Evolutionary conservation across 92 coral and sea anemone genomes (phyloP).

Genomic region (Galaxea fascicularis): DNA sequence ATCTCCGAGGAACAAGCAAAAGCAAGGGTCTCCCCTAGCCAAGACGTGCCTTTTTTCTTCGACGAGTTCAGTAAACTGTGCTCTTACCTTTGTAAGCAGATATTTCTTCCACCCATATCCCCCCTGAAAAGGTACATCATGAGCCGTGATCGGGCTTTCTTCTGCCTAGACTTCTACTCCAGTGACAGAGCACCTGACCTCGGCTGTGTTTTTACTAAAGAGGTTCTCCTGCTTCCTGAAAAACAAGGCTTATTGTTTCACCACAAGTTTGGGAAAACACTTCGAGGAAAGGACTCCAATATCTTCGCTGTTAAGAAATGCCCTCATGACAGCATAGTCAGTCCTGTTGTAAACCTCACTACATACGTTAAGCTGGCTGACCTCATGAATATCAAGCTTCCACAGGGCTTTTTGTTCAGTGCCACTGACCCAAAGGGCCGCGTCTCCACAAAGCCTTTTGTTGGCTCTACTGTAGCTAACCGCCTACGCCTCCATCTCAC

Average conservation of each 20-base stretch:
- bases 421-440: slow-evolving; percentile 32
- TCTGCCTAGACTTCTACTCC: slow-evolving; percentile 44
- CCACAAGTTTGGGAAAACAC: slow-evolving; percentile 54
- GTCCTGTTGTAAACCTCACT: slow-evolving; percentile 43
- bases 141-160: slow-evolving; percentile 38
- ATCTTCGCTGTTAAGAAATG: slow-evolving; percentile 21
- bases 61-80: slow-evolving; percentile 31
- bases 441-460: slow-evolving; percentile 33
- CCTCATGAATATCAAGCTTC: slow-evolving; percentile 15
- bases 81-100: slow-evolving; percentile 4
- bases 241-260: slow-evolving; percentile 42
- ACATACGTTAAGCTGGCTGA: slow-evolving; percentile 20
- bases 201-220: slow-evolving; percentile 30
- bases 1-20: slow-evolving; percentile 47
- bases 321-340: slow-evolving; percentile 4
- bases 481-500: slow-evolving; percentile 27
- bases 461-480: slow-evolving; percentile 39
- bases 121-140: slow-evolving; percentile 16
- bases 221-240: slow-evolving; percentile 40
- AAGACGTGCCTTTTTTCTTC: slow-evolving; percentile 43
- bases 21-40: slow-evolving; percentile 47
- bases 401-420: slow-evolving; percentile 35
- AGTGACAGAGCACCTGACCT: slow-evolving; percentile 43
- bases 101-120: slow-evolving; percentile 5
- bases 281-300: slow-evolving; percentile 41